A percentile compares a stretch with the other conserved stretches of the same genome.
Evolutionary conservation across 2,113 vertebrate species (phyloP).

Genomic region (Podocnemis expansa): DNA sequence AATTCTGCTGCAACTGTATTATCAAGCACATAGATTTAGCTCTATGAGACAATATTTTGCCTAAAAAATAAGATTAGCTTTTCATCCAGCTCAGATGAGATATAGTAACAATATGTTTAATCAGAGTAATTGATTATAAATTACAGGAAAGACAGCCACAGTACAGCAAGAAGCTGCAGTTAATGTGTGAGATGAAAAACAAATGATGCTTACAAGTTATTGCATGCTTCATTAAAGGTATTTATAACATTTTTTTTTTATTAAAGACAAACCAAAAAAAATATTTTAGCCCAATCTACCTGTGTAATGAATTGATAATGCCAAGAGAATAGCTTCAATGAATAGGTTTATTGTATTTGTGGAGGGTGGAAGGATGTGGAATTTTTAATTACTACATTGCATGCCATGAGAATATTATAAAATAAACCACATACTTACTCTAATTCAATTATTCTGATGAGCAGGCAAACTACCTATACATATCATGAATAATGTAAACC

Average conservation of each 20-base stretch:
- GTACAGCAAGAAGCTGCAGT: neutral
- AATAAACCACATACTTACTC: neutral
- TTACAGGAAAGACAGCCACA: constrained; percentile 9
- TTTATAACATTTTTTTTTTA: constrained; percentile 22
- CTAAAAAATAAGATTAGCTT: neutral
- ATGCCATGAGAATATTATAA: neutral
- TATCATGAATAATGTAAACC: neutral
- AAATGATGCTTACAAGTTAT: constrained; percentile 29
- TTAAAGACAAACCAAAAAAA: constrained; percentile 29
- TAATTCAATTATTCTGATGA: neutral
- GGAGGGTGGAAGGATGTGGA: neutral
- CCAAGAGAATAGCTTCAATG: neutral
- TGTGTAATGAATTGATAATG: constrained; percentile 3
- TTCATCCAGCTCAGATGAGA: neutral
- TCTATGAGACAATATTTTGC: neutral
- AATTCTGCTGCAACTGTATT: neutral
- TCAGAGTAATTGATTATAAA: constrained; percentile 12
- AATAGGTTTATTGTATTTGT: neutral
- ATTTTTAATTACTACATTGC: neutral
- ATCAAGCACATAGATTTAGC: neutral
- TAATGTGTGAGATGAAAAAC: neutral
- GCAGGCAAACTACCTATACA: neutral
- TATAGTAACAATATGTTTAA: constrained; percentile 22
- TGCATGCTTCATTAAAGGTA: constrained; percentile 3
- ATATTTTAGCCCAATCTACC: neutral